A percentile compares a stretch with the other conserved stretches of the same genome.
Evolutionary conservation across 2,888 invertebrate genomes (phyloP).

Genomic region (Melanotus villosus): DNA sequence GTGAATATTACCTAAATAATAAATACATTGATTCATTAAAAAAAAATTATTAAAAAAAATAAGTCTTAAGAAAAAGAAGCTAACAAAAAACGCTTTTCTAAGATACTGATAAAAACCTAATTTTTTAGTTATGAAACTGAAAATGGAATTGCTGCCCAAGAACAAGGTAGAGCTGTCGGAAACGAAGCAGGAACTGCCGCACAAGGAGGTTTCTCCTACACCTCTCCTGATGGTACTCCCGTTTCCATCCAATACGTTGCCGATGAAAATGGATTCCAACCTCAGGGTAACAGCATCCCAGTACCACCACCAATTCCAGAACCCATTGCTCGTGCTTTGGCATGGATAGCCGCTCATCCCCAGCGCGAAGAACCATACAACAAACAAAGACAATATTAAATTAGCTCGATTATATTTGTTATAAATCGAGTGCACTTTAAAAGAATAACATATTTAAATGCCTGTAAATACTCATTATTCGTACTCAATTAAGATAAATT

Average conservation of each 20-base stretch:
- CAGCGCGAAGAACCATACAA: conserved; percentile 20
- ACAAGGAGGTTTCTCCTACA: conserved; percentile 72
- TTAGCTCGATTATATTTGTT: neutral
- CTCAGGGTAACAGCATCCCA: conserved; percentile 69
- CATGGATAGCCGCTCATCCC: conserved; percentile 76
- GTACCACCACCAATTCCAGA: conserved; percentile 79
- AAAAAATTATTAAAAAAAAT: too few relatives aligned
- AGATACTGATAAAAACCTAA: neutral
- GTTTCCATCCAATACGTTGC: conserved; percentile 75
- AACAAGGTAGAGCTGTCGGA: conserved; percentile 66
- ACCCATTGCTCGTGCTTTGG: conserved; percentile 79
- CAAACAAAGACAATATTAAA: conserved; percentile 34
- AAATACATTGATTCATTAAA: too few relatives aligned
- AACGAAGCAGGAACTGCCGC: conserved; percentile 67
- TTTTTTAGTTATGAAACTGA: conserved; percentile 72
- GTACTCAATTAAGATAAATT: conserved; percentile 4
- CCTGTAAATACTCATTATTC: conserved; percentile 27
- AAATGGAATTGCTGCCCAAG: conserved; percentile 76
- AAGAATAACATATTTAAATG: conserved; percentile 2
- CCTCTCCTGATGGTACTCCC: conserved; percentile 75
- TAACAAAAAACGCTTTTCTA: too few relatives aligned
- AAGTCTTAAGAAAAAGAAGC: too few relatives aligned
- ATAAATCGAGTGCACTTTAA: conserved; percentile 5
- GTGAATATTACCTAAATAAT: too few relatives aligned
- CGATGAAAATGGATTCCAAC: conserved; percentile 80